These are phyloP conservation scores for Saxidomus purpurata DNA, from an alignment of 1,140 invertebrate genomes.

Conservation along the genomic window DNA sequence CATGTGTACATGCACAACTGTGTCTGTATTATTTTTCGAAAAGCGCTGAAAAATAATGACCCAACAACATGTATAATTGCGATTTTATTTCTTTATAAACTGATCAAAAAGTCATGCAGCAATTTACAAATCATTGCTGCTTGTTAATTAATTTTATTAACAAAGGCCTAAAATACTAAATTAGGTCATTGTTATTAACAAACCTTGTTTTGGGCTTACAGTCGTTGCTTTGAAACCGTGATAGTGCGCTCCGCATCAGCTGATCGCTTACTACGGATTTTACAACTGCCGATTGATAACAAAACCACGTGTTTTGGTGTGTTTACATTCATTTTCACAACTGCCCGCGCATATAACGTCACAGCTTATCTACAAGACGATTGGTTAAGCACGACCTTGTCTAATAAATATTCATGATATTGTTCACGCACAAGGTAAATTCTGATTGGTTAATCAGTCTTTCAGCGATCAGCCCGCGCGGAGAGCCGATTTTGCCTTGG, in stretches of 20 bases:
- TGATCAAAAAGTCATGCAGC: no score
- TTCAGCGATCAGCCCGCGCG: constrained; percentile 75
- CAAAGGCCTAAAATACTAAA: no score
- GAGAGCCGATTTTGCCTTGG: constrained; percentile 68
- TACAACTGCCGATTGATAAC: constrained; percentile 39
- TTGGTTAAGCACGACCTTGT: constrained; percentile 23
- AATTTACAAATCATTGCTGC: no score
- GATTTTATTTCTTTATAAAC: no score
- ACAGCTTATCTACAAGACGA: neutral
- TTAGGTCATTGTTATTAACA: no score
- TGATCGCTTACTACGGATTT: neutral
- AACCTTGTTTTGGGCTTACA: no score
- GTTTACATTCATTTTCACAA: constrained; percentile 64
- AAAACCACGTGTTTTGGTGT: constrained; percentile 64
- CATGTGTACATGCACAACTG: no score
- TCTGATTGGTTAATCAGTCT: constrained; percentile 67
- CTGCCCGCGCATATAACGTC: constrained; percentile 55
- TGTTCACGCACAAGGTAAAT: constrained; percentile 45
- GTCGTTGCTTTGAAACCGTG: neutral
- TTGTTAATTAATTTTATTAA: no score
- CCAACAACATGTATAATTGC: no score
- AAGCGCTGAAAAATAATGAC: no score
- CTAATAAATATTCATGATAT: constrained; percentile 64
- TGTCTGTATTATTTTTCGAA: no score
- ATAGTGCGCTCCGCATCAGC: neutral